Conservation (phyloP, 2,888 invertebrate genomes). For the Sinelater perroti region DNA sequence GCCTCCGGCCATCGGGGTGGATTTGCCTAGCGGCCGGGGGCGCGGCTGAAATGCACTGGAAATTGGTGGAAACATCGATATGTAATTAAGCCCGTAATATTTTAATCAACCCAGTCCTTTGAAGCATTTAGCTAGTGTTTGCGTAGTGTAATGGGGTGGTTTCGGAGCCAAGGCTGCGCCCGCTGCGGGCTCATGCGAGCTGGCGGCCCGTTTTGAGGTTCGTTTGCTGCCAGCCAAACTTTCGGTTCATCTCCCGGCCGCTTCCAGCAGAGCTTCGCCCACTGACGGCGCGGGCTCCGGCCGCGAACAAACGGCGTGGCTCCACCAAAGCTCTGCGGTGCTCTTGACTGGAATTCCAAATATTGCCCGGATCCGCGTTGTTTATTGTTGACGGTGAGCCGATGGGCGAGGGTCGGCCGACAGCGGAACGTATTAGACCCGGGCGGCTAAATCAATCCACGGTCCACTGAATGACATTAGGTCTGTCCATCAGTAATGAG, state of each 20-base stretch:
- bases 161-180: conserved; percentile 23
- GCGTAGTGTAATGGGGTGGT: conserved; percentile 46
- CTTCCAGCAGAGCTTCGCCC: no score
- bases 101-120: conserved; percentile 46
- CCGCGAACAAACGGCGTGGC: not conserved
- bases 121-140: conserved; percentile 47
- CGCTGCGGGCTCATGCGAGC: conserved; percentile 15
- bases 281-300: no score
- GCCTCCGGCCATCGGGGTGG: not conserved
- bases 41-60: conserved; percentile 1
- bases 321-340: not conserved
- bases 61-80: conserved; percentile 42
- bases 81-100: conserved; percentile 48
- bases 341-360: conserved; percentile 26
- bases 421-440: conserved; percentile 48
- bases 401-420: conserved; percentile 37
- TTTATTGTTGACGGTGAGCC: conserved; percentile 42
- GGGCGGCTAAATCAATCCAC: conserved; percentile 52
- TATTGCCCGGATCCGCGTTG: conserved; percentile 24
- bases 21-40: conserved; percentile 3
- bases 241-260: not conserved
- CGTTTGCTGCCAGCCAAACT: conserved; percentile 9
- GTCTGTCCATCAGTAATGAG: conserved; percentile 47
- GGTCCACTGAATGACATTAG: conserved; percentile 47
- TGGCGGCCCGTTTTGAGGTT: conserved; percentile 3